Evolutionary conservation across 2,113 vertebrate genomes (phyloP).

Genomic region (Psophia crepitans): DNA sequence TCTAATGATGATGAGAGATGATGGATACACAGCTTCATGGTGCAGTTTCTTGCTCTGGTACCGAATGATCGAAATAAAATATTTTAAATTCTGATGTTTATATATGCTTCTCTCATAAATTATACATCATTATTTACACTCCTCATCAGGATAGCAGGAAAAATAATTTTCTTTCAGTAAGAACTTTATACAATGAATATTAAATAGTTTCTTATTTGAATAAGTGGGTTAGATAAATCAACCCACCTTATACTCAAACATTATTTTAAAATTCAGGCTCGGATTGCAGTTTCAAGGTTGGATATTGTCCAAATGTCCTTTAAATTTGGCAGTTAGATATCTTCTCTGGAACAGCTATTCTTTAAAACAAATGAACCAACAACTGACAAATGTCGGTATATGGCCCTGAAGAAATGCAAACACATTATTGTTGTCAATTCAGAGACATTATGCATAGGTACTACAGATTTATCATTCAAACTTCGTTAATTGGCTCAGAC

Average conservation of each 20-base stretch:
- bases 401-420: neutral
- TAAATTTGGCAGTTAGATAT: neutral
- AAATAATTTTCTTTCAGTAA: neutral
- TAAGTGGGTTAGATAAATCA: neutral
- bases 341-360: neutral
- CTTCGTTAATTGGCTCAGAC: neutral
- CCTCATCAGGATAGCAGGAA: neutral
- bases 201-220: neutral
- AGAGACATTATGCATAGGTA: neutral
- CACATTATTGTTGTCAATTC: neutral
- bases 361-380: neutral
- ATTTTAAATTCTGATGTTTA: neutral
- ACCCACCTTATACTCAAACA: neutral
- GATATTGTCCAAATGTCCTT: neutral
- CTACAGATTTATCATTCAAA: neutral
- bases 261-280: neutral
- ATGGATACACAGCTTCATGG: neutral
- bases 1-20: neutral
- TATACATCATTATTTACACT: neutral
- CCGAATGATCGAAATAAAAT: neutral
- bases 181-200: neutral
- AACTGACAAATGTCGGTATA: neutral
- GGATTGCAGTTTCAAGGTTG: neutral
- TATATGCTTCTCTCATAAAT: neutral
- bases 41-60: neutral